Conservation (phyloP, 2,113 vertebrate genomes). For the Lagenorhynchus albirostris region DNA sequence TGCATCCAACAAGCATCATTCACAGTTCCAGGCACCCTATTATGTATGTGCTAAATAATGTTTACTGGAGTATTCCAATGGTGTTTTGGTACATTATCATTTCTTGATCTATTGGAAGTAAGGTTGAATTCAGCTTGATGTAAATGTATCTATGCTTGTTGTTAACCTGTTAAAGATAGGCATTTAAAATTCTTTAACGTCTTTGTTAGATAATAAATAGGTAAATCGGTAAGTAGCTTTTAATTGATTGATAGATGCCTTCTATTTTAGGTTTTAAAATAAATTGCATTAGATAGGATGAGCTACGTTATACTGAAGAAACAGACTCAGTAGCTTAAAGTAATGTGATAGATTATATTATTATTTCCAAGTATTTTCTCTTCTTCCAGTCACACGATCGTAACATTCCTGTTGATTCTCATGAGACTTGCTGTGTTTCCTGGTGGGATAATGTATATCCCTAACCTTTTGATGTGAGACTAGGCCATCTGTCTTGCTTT, state of each 20-base stretch:
- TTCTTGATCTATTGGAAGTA: not conserved
- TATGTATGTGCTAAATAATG: constrained; percentile 30
- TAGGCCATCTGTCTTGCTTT: not conserved
- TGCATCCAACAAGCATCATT: constrained; percentile 20
- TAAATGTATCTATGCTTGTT: not conserved
- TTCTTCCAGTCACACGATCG: not conserved
- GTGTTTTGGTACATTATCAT: constrained; percentile 12
- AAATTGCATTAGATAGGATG: not conserved
- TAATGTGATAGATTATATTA: not conserved
- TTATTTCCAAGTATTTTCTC: not conserved
- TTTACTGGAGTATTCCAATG: constrained; percentile 20
- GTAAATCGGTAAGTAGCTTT: not conserved
- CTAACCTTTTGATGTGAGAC: not conserved
- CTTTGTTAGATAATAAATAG: not conserved
- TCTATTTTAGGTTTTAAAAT: not conserved
- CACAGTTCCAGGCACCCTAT: not conserved
- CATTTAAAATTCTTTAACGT: not conserved
- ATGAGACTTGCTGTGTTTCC: not conserved
- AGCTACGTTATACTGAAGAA: not conserved
- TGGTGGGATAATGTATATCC: not conserved
- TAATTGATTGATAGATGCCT: not conserved
- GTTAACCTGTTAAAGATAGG: not conserved
- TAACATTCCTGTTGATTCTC: not conserved
- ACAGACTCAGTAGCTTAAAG: not conserved
- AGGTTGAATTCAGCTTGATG: constrained; percentile 10